Evolutionary conservation across 2,888 invertebrate genomes (phyloP), one percentile per base, ranked within the genome.

Genomic region (Chrysolina haemoptera): DNA sequence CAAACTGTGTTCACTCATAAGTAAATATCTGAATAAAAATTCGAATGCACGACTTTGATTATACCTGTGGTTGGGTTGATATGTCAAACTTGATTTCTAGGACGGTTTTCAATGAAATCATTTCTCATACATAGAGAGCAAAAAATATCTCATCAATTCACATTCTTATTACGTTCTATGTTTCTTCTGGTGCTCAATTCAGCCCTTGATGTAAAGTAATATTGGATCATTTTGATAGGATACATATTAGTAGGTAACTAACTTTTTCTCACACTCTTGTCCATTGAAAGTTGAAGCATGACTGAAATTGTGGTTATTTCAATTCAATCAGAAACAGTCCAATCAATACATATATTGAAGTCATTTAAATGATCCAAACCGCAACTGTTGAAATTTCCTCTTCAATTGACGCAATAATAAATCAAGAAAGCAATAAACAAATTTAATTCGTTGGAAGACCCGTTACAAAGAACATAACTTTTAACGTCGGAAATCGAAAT

Each of bases 401-500:
- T 48, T 65, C 43, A 22, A 65, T 46, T 27, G 22, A 65, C 40
- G 46, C 46, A 46, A 48, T 46, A 43, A 20, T 35, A 16, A 41
- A 46, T 43, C 9, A 22, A 18, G 43, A 11, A 63, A 20, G 14
- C 46, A 20, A 18, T 65, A 20, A 65, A 65, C 65, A 48, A 20
- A 65, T 43, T 65, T 6, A 14, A 76, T 55, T 55, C 16, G 76
- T 68, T 76, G 71, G 70, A 76, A 77, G 50, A 73, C 74, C 77
- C 66, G 79, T 78, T 79, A 77, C 63, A 70, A 0, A 27, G 65
- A 65, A 63, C 65, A 73, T 70, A 72, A 67, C 66, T 68, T 70
- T 65, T 66, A 70, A 67, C 43, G 67, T 40, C 22, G 48, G 46
- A 53, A 66, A 40, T 70, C 43, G 43, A 74, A 53, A 68, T 59